Base-by-base conservation (phyloP, 2,797 vertebrate species). In the Ptychadena robeensis region DNA sequence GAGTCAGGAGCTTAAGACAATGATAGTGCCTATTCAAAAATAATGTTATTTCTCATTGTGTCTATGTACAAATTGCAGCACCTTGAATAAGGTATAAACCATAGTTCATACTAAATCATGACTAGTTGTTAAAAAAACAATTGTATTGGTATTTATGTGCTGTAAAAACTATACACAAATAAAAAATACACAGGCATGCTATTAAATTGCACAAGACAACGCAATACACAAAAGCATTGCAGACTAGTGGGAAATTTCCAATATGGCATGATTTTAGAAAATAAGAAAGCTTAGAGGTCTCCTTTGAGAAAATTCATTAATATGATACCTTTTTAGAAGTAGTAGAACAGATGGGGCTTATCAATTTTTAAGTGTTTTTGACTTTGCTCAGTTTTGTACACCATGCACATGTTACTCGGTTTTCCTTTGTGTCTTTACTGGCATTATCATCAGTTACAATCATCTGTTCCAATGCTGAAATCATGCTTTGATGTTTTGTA, bases 301-400 rank as follows among this genome's bases (percentile, higher is more conserved):
- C 25, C 9, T 63, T 8, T 30, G 25, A 15, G 22, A 64, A 40
- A 75, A 28, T 30, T 35, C 34, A 38, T 27, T 63, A 35, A 38
- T 35, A 63, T 65, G 25, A 64, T 64, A 64, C 59, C 57, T 75
- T 38, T 64, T 64, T 15, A 75, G n/a, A 75, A 40, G 59, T 38
- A 18, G 32, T 37, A 38, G 40, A 63, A 31, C 73, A 75, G 73
- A 75, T 75, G 73, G 73, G 15, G 38, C 63, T 64, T 75, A 75
- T 75, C 57, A 75, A 64, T 75, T 75, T 64, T 64, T 75, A 64
- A 75, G 34, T 75, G 27, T 4, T 64, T 38, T 61, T 61, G 53
- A 59, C 30, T 74, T 74, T 63, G 59, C 57, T 74, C 57, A 63
- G 32, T 74, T 31, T 61, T 9, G 63, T 38, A 64, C 73, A 64